Evolutionary conservation across 2,797 vertebrate genomes (phyloP).

Genomic region (Botia almorhae): DNA sequence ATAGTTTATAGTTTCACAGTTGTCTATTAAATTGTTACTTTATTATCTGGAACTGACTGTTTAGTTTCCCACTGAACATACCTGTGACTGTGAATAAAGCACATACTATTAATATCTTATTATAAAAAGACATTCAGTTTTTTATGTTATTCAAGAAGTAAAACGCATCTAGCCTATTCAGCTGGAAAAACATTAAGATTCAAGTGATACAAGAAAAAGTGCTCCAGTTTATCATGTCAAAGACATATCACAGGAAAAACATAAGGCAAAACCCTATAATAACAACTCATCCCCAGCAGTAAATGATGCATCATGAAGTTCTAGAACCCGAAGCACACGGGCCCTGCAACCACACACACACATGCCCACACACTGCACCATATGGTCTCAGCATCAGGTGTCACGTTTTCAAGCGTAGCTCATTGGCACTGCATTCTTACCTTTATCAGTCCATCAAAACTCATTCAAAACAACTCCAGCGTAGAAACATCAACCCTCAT

Average conservation of each 20-base stretch:
- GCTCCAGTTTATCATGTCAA: not conserved
- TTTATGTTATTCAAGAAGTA: not conserved
- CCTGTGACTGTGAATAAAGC: not conserved
- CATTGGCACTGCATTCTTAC: conserved; percentile 57
- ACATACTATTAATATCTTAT: not conserved
- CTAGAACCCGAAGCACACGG: not conserved
- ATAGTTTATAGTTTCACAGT: too few species aligned
- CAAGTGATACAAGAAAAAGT: not conserved
- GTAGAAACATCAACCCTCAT: conserved; percentile 62
- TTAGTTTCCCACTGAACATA: not conserved
- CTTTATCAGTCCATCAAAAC: conserved; percentile 58
- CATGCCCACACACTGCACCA: conserved; percentile 64
- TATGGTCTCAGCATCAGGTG: conserved; percentile 80
- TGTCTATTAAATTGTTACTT: not conserved
- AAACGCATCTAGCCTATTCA: not conserved
- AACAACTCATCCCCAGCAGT: not conserved
- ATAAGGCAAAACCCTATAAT: not conserved
- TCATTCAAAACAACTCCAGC: conserved; percentile 52
- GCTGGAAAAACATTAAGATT: not conserved
- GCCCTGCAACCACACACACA: conserved; percentile 8
- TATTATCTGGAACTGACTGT: not conserved
- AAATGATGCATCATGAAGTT: not conserved
- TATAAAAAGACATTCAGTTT: not conserved
- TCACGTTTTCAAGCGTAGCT: conserved; percentile 64
- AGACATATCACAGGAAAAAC: not conserved